These are phyloP conservation scores for Melanophora roralis DNA, from an alignment of 2,888 invertebrate species.

Conservation along the genomic window DNA sequence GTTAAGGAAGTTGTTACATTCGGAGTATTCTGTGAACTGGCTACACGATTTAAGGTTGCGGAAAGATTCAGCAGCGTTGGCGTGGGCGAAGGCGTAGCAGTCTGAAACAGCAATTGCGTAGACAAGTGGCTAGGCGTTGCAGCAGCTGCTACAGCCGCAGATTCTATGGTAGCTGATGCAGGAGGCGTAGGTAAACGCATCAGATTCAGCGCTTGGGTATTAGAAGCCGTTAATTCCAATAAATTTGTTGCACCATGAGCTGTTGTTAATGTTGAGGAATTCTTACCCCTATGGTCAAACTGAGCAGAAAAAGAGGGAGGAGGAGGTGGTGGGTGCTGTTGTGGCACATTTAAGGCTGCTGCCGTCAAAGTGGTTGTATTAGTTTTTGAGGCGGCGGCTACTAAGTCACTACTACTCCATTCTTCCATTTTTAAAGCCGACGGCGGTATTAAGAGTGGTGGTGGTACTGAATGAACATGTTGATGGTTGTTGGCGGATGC, in stretches of 20 bases:
- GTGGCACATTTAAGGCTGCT: conserved; percentile 56
- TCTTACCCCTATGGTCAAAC: conserved; percentile 46
- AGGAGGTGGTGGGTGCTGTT: conserved; percentile 64
- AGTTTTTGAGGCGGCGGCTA: conserved; percentile 66
- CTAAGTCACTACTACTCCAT: conserved; percentile 76
- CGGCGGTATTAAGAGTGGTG: conserved; percentile 68
- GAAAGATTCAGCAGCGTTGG: conserved; percentile 65
- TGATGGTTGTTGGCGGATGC: conserved; percentile 41
- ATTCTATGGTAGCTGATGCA: conserved; percentile 72
- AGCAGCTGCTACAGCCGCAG: conserved; percentile 58
- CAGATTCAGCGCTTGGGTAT: conserved; percentile 70
- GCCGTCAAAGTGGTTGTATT: conserved; percentile 56
- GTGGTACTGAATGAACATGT: conserved; percentile 47
- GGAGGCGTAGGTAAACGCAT: conserved; percentile 74
- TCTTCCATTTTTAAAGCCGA: conserved; percentile 85
- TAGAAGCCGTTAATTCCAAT: conserved; percentile 63
- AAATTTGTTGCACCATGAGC: conserved; percentile 61
- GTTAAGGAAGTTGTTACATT: conserved; percentile 58
- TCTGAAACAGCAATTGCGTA: conserved; percentile 69
- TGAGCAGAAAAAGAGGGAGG: conserved; percentile 38
- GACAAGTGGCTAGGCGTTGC: conserved; percentile 55
- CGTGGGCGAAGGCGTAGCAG: conserved; percentile 59
- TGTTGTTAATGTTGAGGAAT: conserved; percentile 20
- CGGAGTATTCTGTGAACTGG: conserved; percentile 58
- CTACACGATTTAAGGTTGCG: conserved; percentile 51